A percentile compares a stretch with the other conserved stretches of the same genome.
phyloP scores from a whole-genome alignment of 2,113 vertebrate species.

The Suncus etruscus region DNA sequence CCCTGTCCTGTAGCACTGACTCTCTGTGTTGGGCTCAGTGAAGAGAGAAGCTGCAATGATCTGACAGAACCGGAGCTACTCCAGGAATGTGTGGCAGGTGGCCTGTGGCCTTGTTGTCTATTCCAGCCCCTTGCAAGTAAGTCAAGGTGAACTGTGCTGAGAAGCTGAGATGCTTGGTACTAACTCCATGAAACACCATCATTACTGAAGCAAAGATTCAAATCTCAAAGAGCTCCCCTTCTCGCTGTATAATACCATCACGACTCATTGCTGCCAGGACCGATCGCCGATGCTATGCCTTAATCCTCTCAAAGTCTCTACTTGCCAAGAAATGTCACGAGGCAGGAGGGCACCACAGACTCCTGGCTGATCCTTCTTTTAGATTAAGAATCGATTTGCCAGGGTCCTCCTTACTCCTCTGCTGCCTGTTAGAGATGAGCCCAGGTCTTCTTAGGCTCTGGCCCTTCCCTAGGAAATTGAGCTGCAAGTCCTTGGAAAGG shows the following conservation, averaged over 20 bases:
- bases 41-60: slow-evolving; percentile 35
- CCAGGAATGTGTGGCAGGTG: slow-evolving; percentile 3
- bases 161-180: no score
- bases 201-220: slow-evolving; percentile 73
- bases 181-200: slow-evolving; percentile 76
- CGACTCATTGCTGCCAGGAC: neutral
- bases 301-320: neutral
- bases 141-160: slow-evolving; percentile 80
- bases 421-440: slow-evolving; percentile 12
- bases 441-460: neutral
- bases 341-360: neutral
- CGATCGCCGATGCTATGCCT: neutral
- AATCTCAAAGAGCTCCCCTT: neutral
- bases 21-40: neutral
- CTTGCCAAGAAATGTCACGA: neutral
- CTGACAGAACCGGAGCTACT: neutral
- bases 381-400: neutral
- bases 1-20: neutral
- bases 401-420: neutral
- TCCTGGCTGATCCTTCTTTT: slow-evolving; percentile 34
- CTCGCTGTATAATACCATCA: neutral
- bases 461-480: neutral
- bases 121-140: slow-evolving; percentile 71
- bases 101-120: slow-evolving; percentile 69
- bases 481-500: slow-evolving; percentile 3